Evolutionary conservation across 2,797 vertebrate genomes (phyloP), one percentile per base, ranked within the genome.

Genomic region (Acipenser oxyrinchus): DNA sequence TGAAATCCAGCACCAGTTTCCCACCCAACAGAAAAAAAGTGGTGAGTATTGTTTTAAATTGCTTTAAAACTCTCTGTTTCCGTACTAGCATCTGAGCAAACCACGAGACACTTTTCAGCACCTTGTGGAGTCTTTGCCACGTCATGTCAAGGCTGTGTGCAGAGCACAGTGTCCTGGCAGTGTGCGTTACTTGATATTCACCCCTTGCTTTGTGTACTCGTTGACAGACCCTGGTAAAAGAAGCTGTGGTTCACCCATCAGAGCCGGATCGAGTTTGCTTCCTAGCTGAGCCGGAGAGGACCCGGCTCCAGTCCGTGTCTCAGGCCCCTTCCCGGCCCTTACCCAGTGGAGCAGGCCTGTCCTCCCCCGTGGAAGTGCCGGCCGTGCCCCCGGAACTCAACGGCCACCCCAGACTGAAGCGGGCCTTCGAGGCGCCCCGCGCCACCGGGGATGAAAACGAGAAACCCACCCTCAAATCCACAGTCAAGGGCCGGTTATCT

Each of bases 21-120:
- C 81, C 71, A 9, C 81, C 85, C 1, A 84, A 81, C 55, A 78
- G 83, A 63, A 90, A 90, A 74, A 87, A 87, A 76, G 84, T 89
- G 78, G 89, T 90, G 73, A 83, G 83, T 69, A 12, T 10, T 4
- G 1, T 12, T 13, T 18, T 18, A 18, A 18, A 18, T 18, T 18
- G 15, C 15, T 18, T 18, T 18, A 18, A 18, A 1, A 18, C 15
- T 18, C 15, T 18, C 15, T 18, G 15, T 18, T 18, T 37, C 23
- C 23, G 2, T 37, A 37, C 23, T 37, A 37, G 23, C 23, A 37
- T 37, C 23, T 0, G 23, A 37, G 23, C 23, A 37, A 37, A 37
- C 23, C 23, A 37, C 4, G 2, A 37, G 23, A 37, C 15, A 13
- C 10, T 52, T 48, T 48, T 18, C 49, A 48, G 49, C 58, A 15